Conservation (phyloP, 2,797 vertebrate genomes). For the Hemibagrus guttatus region DNA sequence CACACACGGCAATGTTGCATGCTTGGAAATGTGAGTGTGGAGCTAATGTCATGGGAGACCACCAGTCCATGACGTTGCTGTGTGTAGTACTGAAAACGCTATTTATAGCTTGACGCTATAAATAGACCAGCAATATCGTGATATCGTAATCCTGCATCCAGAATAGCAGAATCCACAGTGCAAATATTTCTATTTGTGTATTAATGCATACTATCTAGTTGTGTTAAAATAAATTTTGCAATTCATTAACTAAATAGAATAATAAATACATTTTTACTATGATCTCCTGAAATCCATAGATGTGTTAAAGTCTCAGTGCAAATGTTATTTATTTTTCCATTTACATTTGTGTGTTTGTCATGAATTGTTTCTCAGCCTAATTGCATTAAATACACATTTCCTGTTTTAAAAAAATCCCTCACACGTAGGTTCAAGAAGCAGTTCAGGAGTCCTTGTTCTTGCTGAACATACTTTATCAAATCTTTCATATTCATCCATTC, state of each 20-base stretch:
- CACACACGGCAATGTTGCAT: neutral
- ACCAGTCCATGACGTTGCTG: neutral
- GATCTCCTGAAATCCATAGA: neutral
- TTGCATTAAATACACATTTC: neutral
- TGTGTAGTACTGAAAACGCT: slow-evolving; percentile 13
- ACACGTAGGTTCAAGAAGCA: neutral
- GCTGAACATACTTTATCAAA: neutral
- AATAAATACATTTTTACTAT: neutral
- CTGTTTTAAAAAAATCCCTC: neutral
- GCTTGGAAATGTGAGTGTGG: slow-evolving; percentile 23
- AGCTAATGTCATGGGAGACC: slow-evolving; percentile 29
- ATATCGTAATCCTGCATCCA: neutral
- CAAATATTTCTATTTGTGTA: neutral
- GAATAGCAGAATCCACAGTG: neutral
- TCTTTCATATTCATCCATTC: neutral
- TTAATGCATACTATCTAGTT: neutral
- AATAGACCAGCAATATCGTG: slow-evolving; percentile 32
- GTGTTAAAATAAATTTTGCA: neutral
- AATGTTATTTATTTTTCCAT: neutral
- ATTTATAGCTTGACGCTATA: slow-evolving; percentile 34
- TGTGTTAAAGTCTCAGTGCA: neutral
- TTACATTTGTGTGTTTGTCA: neutral
- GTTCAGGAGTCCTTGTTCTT: neutral
- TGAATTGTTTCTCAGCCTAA: neutral
- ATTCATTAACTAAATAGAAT: neutral